phyloP scores from a whole-genome alignment of 2,113 vertebrate genomes.

The Rhinichthys klamathensis region DNA sequence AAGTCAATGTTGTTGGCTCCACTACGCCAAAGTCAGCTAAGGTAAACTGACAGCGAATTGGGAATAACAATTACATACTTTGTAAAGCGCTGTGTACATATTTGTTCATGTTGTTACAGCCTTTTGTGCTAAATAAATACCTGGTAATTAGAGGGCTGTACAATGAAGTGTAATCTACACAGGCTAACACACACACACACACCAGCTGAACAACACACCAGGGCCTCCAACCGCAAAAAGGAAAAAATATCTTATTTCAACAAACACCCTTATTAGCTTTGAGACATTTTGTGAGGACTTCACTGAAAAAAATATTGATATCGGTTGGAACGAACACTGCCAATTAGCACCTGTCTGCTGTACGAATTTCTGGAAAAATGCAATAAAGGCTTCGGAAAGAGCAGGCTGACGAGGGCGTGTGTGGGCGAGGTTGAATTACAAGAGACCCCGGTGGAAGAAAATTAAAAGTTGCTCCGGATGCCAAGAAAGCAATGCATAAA shows the following conservation, averaged over 20 bases:
- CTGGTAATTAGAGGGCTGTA: conserved; percentile 29
- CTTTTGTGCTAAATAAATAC: conserved; percentile 24
- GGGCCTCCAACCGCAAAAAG: neutral
- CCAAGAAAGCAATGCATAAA: conserved; percentile 61
- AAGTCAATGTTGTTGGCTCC: neutral
- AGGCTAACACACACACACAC: neutral
- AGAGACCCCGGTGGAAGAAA: conserved; percentile 37
- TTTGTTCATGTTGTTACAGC: conserved; percentile 37
- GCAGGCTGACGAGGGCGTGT: neutral
- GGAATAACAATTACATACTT: conserved; percentile 21
- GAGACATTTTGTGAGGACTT: neutral
- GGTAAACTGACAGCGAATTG: conserved; percentile 5
- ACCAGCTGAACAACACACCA: conserved; percentile 2
- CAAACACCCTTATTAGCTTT: conserved; percentile 23
- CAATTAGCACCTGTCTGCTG: conserved; percentile 64
- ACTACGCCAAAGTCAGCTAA: neutral
- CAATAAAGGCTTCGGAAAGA: conserved; percentile 4
- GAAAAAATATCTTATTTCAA: conserved; percentile 2
- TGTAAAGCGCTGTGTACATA: conserved; percentile 1
- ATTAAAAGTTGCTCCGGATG: conserved; percentile 57
- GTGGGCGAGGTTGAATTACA: conserved; percentile 43
- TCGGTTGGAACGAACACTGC: conserved; percentile 52
- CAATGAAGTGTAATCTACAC: conserved; percentile 6
- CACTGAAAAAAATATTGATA: conserved; percentile 42
- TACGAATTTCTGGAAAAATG: conserved; percentile 5